Conservation (phyloP, 2,113 vertebrate genomes). For the Promerops cafer region DNA sequence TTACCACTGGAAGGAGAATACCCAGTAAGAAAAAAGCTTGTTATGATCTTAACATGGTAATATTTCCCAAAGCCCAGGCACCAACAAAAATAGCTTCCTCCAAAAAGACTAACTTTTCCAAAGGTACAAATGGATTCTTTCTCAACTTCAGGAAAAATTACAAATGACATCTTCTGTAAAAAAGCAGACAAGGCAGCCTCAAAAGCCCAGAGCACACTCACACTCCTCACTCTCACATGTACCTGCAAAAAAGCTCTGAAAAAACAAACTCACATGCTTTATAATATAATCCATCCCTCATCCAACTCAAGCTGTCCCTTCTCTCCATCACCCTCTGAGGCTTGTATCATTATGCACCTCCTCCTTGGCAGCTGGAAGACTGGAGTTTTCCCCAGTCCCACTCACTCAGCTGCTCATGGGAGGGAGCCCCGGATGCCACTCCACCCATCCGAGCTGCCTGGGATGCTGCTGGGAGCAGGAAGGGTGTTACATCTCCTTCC, state of each 20-base stretch:
- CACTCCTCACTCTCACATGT: fast-evolving
- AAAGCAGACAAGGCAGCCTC: background rate
- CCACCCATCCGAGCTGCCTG: fast-evolving
- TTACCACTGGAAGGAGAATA: background rate
- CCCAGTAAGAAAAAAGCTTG: background rate
- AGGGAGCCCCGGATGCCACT: background rate
- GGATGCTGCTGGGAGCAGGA: background rate
- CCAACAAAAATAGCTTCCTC: background rate
- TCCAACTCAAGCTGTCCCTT: background rate
- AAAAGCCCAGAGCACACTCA: background rate
- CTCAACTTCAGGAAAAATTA: background rate
- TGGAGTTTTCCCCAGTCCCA: background rate
- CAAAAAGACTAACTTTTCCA: background rate
- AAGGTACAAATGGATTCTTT: background rate
- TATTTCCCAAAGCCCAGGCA: background rate
- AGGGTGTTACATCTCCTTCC: background rate
- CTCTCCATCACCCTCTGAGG: background rate
- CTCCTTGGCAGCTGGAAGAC: background rate
- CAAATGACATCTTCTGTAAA: background rate
- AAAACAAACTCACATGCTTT: background rate
- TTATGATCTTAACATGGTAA: background rate
- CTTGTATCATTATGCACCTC: fast-evolving
- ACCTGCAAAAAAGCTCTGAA: background rate
- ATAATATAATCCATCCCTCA: background rate
- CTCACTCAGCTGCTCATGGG: background rate